Base-by-base conservation (phyloP, 2,113 vertebrate genomes). In the Platysteira castanea region DNA sequence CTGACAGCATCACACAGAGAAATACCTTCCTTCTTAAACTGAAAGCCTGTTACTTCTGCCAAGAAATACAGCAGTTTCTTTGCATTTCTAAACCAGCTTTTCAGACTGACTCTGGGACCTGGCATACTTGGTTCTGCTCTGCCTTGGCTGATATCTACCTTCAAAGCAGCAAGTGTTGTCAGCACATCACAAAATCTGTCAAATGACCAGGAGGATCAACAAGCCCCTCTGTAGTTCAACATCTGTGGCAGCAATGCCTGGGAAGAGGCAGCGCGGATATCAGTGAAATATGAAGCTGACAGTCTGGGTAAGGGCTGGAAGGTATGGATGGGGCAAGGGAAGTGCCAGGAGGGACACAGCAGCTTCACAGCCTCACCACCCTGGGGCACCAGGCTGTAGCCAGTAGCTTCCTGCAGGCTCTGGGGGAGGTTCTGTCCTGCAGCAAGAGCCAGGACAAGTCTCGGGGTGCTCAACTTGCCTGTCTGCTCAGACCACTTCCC, bases 1-100 rank as follows among this genome's bases (percentile, higher is more conserved):
- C 47, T 15, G 27, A 83, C 50, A 26, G 47, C 27, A 50, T 7
- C 4, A 3, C 39, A 42, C 1, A 1, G 1, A 2, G 47, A 75
- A 47, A 63, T 27, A 31, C 22, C 8, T 73, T 30, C 18, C 27
- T 78, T 79, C 61, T 50, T 65, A 60, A 94, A 77, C 39, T 3
- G 13, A 67, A 85, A 70, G 14, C 14, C 35, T 2, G 5, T 67
- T 60, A 31, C 35, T 88, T 53, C 60, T 59, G 35, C 50, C 80
- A 87, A 81, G 64, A 91, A 92, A 87, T n/a, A 35, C 33, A 75
- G 31, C 44, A n/a, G 44, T 28, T 83, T 44, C 50, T 79, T 74
- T 13, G 39, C 52, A 77, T 81, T 83, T 86, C 82, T 86, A 68
- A 74, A 56, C 2, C 39, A 74, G 80, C 65, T 89, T 70, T 78